Conservation (phyloP, 2,888 invertebrate genomes). For the Julus scandinavius region DNA sequence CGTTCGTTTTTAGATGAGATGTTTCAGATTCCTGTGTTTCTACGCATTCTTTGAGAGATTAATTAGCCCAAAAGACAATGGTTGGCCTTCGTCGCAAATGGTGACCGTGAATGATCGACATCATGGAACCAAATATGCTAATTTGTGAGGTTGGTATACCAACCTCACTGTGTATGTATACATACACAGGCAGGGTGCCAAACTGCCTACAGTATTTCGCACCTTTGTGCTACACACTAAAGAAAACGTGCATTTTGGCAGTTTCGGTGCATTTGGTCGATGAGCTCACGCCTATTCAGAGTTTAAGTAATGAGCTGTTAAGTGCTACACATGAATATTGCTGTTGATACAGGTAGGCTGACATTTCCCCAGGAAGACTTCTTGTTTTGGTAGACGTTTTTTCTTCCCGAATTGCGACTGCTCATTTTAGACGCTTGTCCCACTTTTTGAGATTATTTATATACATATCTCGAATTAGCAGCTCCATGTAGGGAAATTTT, state of each 20-base stretch:
- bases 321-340: not conserved
- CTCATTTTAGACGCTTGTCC: slow-evolving; percentile 18
- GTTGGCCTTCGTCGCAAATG: not conserved
- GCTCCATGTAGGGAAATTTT: slow-evolving; percentile 16
- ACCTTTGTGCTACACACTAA: not conserved
- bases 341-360: not conserved
- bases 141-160: not conserved
- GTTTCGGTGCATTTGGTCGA: not conserved
- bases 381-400: not conserved
- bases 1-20: not conserved
- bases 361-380: not conserved
- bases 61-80: not conserved
- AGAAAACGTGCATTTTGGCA: not conserved
- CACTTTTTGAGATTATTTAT: slow-evolving; percentile 33
- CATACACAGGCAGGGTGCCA: not conserved
- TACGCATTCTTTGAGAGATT: not conserved
- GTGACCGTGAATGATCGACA: too few species aligned
- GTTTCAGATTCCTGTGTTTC: not conserved
- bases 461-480: not conserved
- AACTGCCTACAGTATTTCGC: not conserved
- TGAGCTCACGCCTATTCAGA: not conserved
- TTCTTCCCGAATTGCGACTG: not conserved
- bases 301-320: slow-evolving; percentile 1
- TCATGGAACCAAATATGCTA: not conserved
- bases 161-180: too few species aligned